Percentiles rank a stretch among this genome's conserved stretches.
Conservation (phyloP, 35 echinoderm and acorn worm species). For the Ophioderma brevispina region DNA sequence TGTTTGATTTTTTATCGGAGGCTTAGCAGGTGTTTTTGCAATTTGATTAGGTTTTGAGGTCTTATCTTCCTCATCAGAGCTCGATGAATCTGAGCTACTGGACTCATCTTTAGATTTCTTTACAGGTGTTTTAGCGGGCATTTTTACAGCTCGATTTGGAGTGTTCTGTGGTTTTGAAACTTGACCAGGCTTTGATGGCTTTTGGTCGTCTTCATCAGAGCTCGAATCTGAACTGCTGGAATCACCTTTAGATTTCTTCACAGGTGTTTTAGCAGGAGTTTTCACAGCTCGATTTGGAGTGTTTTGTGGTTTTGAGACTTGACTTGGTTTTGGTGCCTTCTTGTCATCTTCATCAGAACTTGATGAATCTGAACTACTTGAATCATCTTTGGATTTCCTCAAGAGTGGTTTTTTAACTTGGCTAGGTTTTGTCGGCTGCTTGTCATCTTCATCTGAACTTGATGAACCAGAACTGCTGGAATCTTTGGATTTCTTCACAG, state of each 20-base stretch:
- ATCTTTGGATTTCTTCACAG: slow-evolving; percentile 1
- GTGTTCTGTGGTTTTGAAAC: too few relatives aligned
- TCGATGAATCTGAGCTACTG: slow-evolving; percentile 12
- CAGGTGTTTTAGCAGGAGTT: too few relatives aligned
- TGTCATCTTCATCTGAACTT: slow-evolving; percentile 36
- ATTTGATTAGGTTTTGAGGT: not conserved
- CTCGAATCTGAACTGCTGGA: not conserved
- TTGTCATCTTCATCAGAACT: too few relatives aligned
- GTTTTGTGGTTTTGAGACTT: too few relatives aligned
- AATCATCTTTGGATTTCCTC: not conserved
- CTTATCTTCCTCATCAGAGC: slow-evolving; percentile 34
- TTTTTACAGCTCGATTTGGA: too few relatives aligned
- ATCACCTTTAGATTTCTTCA: too few relatives aligned
- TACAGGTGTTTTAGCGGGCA: not conserved
- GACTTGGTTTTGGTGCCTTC: too few relatives aligned
- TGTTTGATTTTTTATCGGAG: not conserved
- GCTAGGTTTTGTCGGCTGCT: slow-evolving; percentile 17
- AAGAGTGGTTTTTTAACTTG: not conserved
- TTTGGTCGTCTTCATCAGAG: not conserved
- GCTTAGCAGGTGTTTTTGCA: not conserved
- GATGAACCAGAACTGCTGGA: slow-evolving; percentile 14
- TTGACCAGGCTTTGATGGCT: too few relatives aligned
- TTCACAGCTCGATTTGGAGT: too few relatives aligned
- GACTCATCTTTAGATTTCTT: slow-evolving; percentile 14
- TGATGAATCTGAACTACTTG: too few relatives aligned